Evolutionary conservation across 2,888 invertebrate species (phyloP).

Genomic region (Ecliptopera silaceata): DNA sequence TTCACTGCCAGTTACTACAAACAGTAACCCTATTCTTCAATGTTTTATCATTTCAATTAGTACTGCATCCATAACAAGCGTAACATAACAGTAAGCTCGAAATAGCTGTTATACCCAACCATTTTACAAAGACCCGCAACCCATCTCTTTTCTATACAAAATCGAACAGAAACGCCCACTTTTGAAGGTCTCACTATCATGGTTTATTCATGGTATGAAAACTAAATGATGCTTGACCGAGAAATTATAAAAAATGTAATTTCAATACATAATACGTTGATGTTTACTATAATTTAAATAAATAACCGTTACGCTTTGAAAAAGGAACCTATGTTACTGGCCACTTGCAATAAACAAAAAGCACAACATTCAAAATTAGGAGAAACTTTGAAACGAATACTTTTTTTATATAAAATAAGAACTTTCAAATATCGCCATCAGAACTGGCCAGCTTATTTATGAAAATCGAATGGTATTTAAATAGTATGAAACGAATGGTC

Average conservation of each 20-base stretch:
- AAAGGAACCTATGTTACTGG: not conserved
- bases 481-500: no score
- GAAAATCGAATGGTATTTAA: no score
- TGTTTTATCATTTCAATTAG: conserved; percentile 35
- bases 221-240: conserved; percentile 56
- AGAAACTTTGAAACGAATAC: no score
- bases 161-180: conserved; percentile 8
- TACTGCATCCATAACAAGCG: conserved; percentile 42
- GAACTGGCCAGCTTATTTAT: no score
- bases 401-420: no score
- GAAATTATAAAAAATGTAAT: conserved; percentile 46
- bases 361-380: not conserved
- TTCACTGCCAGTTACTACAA: not conserved
- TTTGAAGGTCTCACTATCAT: conserved; percentile 35
- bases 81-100: conserved; percentile 45
- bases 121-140: conserved; percentile 36
- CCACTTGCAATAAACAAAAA: not conserved
- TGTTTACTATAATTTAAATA: conserved; percentile 8
- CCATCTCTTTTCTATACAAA: conserved; percentile 18
- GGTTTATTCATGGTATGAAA: conserved; percentile 45
- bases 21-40: not conserved
- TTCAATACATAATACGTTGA: conserved; percentile 46
- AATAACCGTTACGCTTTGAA: conserved; percentile 5
- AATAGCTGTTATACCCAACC: conserved; percentile 42
- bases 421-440: no score